These are phyloP conservation scores for Agonopterix alstromeriana DNA, from an alignment of 2,888 invertebrate genomes.

Conservation along the genomic window DNA sequence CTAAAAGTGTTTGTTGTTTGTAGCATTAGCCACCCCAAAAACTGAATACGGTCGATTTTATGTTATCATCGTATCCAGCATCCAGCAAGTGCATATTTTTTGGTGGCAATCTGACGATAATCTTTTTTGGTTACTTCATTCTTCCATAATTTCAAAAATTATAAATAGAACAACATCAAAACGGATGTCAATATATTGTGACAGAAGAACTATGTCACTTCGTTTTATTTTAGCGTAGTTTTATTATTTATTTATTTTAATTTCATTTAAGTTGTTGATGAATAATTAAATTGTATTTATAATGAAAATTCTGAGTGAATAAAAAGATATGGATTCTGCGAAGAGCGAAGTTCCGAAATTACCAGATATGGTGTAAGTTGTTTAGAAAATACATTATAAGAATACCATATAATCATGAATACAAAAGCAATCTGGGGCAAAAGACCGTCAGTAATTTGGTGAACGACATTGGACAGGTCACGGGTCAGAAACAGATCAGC, in stretches of 20 bases:
- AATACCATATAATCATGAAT: no score
- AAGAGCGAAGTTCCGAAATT: conserved; percentile 41
- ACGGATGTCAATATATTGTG: neutral
- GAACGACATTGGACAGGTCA: no score
- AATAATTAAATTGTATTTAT: neutral
- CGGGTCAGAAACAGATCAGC: no score
- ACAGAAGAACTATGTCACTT: neutral
- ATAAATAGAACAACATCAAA: neutral
- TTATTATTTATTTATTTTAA: conserved; percentile 6
- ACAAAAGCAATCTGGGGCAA: no score
- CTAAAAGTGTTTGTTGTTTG: no score
- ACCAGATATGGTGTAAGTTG: conserved; percentile 60
- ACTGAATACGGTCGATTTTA: no score
- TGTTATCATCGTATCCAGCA: no score
- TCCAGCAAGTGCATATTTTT: no score
- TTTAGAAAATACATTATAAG: neutral
- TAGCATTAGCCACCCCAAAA: no score
- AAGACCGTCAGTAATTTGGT: no score
- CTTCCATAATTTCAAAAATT: neutral
- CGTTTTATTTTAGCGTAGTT: neutral
- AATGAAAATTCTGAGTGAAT: neutral
- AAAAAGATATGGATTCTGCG: conserved; percentile 37
- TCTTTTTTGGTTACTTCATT: no score
- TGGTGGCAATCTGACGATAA: no score
- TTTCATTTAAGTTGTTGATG: conserved; percentile 4